Percentiles rank a stretch among this genome's conserved stretches.
These are phyloP conservation scores for Drosophila differens DNA, from an alignment of 2,888 invertebrate species.

Conservation along the genomic window DNA sequence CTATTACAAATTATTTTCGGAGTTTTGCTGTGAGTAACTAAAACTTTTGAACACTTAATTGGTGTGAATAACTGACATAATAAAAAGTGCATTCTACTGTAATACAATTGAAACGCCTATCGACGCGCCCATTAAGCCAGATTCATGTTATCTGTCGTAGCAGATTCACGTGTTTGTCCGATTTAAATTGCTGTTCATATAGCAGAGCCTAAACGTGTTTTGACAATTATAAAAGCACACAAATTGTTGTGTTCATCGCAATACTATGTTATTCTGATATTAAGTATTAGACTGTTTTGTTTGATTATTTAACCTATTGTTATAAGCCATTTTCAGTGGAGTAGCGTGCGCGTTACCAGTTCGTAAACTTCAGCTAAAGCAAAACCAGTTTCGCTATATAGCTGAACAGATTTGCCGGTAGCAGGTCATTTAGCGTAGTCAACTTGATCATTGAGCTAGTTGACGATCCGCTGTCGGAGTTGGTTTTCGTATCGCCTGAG, in stretches of 20 bases:
- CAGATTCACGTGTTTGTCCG: slow-evolving; percentile 12
- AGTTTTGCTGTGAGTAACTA: neutral
- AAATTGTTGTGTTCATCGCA: neutral
- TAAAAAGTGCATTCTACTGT: neutral
- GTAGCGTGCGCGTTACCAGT: slow-evolving; percentile 6
- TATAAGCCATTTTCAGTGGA: slow-evolving; percentile 5
- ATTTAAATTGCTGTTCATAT: slow-evolving; percentile 4
- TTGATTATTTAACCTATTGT: slow-evolving; percentile 7
- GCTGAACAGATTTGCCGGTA: neutral
- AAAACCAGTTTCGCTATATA: slow-evolving; percentile 43
- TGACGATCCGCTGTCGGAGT: slow-evolving; percentile 28
- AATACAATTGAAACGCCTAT: neutral
- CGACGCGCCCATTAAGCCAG: neutral
- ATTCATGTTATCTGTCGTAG: neutral
- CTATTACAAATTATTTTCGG: neutral
- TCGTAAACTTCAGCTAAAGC: neutral
- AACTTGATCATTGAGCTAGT: slow-evolving; percentile 35
- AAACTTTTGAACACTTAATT: neutral
- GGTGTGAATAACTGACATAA: neutral
- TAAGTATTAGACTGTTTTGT: slow-evolving; percentile 8
- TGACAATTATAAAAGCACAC: slow-evolving; percentile 15
- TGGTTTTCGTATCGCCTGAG: slow-evolving; percentile 40
- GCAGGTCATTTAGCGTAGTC: slow-evolving; percentile 27
- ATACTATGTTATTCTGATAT: neutral
- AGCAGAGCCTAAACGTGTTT: neutral